Percentiles rank a stretch among this genome's conserved stretches.
phyloP scores from a whole-genome alignment of 2,888 invertebrate genomes.

The Perizoma flavofasciatum region DNA sequence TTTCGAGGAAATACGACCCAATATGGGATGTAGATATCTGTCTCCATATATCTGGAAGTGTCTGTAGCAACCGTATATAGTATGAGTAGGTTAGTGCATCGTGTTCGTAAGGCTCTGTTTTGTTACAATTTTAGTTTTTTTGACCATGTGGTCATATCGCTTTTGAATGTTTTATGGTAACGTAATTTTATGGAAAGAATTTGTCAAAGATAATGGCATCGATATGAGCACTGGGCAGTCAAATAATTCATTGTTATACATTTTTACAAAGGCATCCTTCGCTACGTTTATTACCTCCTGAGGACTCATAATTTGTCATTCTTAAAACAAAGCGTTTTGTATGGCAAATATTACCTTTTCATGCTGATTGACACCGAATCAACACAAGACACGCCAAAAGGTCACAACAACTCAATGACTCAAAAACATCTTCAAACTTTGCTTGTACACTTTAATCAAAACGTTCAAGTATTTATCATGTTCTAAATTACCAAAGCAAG shows the following conservation, averaged over 20 bases:
- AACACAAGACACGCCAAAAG: constrained; percentile 1
- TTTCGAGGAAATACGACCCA: constrained; percentile 44
- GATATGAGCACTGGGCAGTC: neutral
- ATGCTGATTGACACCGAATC: too few relatives aligned
- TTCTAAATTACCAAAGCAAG: constrained; percentile 23
- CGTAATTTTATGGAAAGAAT: constrained; percentile 4
- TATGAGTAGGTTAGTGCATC: constrained; percentile 33
- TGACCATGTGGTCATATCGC: constrained; percentile 23
- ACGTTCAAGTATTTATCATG: constrained; percentile 21
- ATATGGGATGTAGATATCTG: constrained; percentile 43
- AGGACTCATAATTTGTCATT: too few relatives aligned
- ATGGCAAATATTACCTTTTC: too few relatives aligned
- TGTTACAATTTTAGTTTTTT: constrained; percentile 20
- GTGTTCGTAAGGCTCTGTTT: constrained; percentile 24
- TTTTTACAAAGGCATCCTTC: too few relatives aligned
- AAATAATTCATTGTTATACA: too few relatives aligned
- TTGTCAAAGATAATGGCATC: too few relatives aligned
- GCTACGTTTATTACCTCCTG: too few relatives aligned
- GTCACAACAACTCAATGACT: constrained; percentile 5
- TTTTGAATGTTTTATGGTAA: constrained; percentile 11
- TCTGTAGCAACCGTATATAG: constrained; percentile 35
- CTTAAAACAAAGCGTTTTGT: too few relatives aligned
- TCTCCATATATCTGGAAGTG: constrained; percentile 42
- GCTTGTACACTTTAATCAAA: constrained; percentile 16
- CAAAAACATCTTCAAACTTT: constrained; percentile 13